phyloP scores from a whole-genome alignment of 2,113 vertebrate species.

The Phaetusa simplex region DNA sequence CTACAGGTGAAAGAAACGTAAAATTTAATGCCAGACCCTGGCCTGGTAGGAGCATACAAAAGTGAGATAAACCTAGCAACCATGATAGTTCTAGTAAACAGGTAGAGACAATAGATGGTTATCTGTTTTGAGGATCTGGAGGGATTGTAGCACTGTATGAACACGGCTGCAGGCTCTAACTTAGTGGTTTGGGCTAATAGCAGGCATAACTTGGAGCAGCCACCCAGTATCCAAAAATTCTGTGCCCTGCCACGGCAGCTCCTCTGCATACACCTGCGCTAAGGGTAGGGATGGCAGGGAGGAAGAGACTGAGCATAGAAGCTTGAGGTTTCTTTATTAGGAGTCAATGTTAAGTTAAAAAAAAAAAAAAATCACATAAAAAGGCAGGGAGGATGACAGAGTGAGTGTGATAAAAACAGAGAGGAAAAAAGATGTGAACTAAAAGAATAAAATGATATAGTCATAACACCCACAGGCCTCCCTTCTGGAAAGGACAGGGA shows the following conservation, averaged over 20 bases:
- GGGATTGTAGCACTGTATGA: neutral
- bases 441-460: constrained; percentile 19
- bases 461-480: constrained; percentile 29
- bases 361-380: neutral
- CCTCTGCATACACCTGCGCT: accelerated
- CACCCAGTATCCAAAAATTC: neutral
- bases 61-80: neutral
- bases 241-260: neutral
- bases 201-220: neutral
- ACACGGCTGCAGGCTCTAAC: neutral
- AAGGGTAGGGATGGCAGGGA: neutral
- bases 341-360: neutral
- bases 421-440: neutral
- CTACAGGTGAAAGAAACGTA: neutral
- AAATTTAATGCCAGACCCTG: neutral
- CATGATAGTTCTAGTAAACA: neutral
- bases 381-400: neutral
- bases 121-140: neutral
- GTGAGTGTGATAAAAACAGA: neutral
- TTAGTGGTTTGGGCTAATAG: neutral
- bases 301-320: neutral
- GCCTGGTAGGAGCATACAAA: neutral
- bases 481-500: constrained; percentile 27
- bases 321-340: neutral
- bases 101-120: neutral